Evolutionary conservation across 2,797 vertebrate species (phyloP), one percentile per base, ranked within the genome.

Genomic region (Petrocephalus schoutedeni): DNA sequence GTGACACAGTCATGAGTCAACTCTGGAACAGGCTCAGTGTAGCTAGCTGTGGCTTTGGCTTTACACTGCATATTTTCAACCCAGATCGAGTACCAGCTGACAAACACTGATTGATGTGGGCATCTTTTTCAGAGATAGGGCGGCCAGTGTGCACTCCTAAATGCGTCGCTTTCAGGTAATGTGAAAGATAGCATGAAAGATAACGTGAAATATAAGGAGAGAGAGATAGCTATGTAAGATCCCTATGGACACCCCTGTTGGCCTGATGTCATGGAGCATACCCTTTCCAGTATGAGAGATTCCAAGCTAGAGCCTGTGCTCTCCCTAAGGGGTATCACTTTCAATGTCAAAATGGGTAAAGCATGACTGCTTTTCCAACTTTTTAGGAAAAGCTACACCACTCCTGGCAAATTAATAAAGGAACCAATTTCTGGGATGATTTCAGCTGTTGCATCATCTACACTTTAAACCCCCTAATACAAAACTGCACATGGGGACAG

Each of bases 1-100:
- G 36, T 77, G 74, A 77, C 74, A 41, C 36, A n/a, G 16, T 77
- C 74, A 77, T 77, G 74, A 77, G 74, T 77, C 74, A 77, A 77
- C 74, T 36, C 36, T 49, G 74, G 74, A 77, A 49, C 19, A 16
- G 74, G 16, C 19, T 49, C 74, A 77, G 74, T 9, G 41, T 10
- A 77, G 41, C 74, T 41, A 77, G 41, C 36, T 77, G 74, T 49
- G 74, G 74, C 16, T n/a, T 77, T 49, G 74, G 74, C 41, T 77
- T 77, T 36, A 9, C 74, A n/a, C 74, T 45, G 74, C 74, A 77
- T 77, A 77, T 77, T 77, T 77, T 49, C 74, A 49, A n/a, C 41
- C 16, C 7, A 49, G 74, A 77, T 21, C 2, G 41, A 77, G 74
- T 77, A 77, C 74, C 36, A 77, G 36, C 74, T 77, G 74, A 77